A percentile compares a stretch with the other conserved stretches of the same genome.
phyloP scores from a whole-genome alignment of 2,797 vertebrate genomes.

The Eurystomus glaucurus region DNA sequence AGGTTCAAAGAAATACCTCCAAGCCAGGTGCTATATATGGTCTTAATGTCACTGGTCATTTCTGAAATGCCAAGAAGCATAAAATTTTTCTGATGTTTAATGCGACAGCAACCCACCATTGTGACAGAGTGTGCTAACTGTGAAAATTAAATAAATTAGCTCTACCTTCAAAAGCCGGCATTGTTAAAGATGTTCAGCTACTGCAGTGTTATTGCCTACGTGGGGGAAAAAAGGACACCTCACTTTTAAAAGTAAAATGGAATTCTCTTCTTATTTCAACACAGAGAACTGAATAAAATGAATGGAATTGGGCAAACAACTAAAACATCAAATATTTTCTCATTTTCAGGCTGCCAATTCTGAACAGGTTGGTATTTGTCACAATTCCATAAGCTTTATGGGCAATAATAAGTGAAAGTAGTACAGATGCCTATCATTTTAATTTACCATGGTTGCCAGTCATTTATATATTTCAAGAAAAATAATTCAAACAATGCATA shows the following conservation, averaged over 20 bases:
- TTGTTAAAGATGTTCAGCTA: neutral
- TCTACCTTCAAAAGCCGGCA: conserved; percentile 71
- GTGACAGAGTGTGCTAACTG: conserved; percentile 76
- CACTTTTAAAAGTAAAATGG: neutral
- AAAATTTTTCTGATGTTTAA: conserved; percentile 80
- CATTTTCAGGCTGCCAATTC: neutral
- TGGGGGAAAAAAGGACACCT: neutral
- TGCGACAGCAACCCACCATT: conserved; percentile 15
- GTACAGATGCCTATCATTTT: neutral
- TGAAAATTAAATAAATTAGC: conserved; percentile 82
- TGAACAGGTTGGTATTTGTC: neutral
- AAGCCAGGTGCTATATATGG: neutral
- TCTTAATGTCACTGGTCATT: conserved; percentile 30
- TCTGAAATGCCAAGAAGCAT: conserved; percentile 29
- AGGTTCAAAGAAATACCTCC: neutral
- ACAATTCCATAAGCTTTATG: neutral
- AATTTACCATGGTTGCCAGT: neutral
- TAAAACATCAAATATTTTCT: conserved; percentile 63
- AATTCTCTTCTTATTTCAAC: neutral
- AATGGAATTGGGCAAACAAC: conserved; percentile 71
- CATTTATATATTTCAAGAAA: neutral
- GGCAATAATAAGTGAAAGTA: neutral
- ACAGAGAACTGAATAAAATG: neutral
- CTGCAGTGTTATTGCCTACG: neutral
- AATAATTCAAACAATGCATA: neutral